A percentile compares a stretch with the other conserved stretches of the same genome.
These are phyloP conservation scores for Phacellophora camtschatica DNA, from an alignment of 30 jellyfish, hydroid and myxozoan genomes.

Conservation along the genomic window DNA sequence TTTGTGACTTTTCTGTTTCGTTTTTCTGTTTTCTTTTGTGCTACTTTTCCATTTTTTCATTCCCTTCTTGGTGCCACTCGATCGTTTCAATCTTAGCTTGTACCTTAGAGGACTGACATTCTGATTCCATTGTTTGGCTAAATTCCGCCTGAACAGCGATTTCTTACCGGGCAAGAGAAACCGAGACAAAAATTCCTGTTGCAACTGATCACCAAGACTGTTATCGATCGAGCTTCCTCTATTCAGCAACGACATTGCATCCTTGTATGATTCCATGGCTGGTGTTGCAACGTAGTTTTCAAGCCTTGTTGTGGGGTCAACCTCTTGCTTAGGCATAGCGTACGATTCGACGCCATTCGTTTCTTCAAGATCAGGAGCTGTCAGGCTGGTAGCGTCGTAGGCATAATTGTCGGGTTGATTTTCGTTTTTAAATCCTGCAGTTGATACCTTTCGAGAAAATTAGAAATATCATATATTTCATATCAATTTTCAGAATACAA, in stretches of 20 bases:
- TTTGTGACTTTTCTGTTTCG: neutral
- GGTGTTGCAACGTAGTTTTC: slow-evolving; percentile 50
- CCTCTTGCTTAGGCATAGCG: slow-evolving; percentile 14
- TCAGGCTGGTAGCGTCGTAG: neutral
- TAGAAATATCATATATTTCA: no score
- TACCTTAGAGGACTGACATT: neutral
- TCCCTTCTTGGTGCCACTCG: neutral
- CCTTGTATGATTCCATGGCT: neutral
- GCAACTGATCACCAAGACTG: slow-evolving; percentile 54
- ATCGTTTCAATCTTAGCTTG: slow-evolving; percentile 11
- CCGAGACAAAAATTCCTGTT: slow-evolving; percentile 21
- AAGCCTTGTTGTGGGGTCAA: slow-evolving; percentile 3
- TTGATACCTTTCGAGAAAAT: no score
- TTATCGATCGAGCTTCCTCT: slow-evolving; percentile 62
- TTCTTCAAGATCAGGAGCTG: neutral
- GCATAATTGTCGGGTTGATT: neutral
- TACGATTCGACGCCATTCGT: slow-evolving; percentile 56
- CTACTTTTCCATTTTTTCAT: neutral
- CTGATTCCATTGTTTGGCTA: no score
- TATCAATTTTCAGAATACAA: no score
- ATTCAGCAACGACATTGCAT: slow-evolving; percentile 42
- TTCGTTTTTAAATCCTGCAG: neutral
- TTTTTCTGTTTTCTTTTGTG: neutral
- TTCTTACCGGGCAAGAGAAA: slow-evolving; percentile 30
- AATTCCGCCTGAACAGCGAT: neutral